Base-by-base conservation (phyloP, 2,113 vertebrate species). In the Herpailurus yagouaroundi region DNA sequence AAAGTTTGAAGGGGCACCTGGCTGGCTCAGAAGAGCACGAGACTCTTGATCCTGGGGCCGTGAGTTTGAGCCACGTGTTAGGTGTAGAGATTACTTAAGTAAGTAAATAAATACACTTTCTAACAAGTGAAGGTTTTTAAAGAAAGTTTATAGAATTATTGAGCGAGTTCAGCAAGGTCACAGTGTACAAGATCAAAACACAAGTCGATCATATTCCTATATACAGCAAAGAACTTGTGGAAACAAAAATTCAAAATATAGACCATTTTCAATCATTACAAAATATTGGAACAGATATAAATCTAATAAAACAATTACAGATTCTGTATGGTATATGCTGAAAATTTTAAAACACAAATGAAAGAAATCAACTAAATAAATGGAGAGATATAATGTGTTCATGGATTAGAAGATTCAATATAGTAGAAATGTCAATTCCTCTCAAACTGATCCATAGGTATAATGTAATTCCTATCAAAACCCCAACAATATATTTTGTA, bases 261-360 rank as follows among this genome's bases (percentile, higher is more conserved):
- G 64, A 31, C 13, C 14, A 93, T 68, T 89, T 66, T 60, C 8
- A 60, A 31, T 95, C 29, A 73, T 18, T 73, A 4, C 29, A 64
- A 29, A 89, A 74, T 73, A 74, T 74, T 93, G 8, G 4, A 48
- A 80, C 73, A 80, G 25, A 27, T 90, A 90, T 89, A 80, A 93
- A 83, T 85, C n/a, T 45, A 80, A 68, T 36, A 89, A 89, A 73
- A 41, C 50, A 95, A 63, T 77, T 41, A 79, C 9, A 84, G 41
- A 36, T 88, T 79, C 11, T 92, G 27, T 77, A 77, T 31, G 19
- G 4, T 50, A 13, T 83, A 50, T 76, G 27, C 19, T 77, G 8
- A 84, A 97, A 84, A 55, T 63, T 84, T 89, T 18, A 79, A 86
- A 89, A 52, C 57, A 68, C 21, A 91, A 92, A 69, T 88, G 25